phyloP scores from a whole-genome alignment of 2,113 vertebrate genomes.

The Hiodon alosoides region DNA sequence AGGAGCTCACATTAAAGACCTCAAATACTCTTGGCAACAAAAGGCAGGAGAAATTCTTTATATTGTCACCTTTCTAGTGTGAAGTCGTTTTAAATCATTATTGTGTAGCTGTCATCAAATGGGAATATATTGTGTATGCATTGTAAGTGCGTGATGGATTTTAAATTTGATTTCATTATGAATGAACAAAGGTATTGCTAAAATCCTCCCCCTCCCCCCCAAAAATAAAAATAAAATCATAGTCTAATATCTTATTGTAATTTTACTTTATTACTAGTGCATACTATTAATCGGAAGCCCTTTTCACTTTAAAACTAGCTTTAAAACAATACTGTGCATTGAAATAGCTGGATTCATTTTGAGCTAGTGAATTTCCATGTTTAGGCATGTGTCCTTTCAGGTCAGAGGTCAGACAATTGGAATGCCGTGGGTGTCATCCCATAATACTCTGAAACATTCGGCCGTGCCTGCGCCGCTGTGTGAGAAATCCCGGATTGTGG shows the following conservation, averaged over 20 bases:
- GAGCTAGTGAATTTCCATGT: slow-evolving; percentile 46
- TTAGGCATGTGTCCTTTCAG: slow-evolving; percentile 45
- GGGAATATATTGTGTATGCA: neutral
- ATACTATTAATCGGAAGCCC: too few relatives aligned
- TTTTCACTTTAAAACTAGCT: neutral
- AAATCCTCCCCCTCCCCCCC: too few relatives aligned
- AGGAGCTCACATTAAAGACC: slow-evolving; percentile 51
- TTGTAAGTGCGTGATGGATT: neutral
- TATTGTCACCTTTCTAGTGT: neutral
- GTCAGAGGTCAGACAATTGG: slow-evolving; percentile 66
- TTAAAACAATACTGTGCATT: neutral
- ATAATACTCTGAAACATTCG: slow-evolving; percentile 59
- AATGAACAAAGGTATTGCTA: too few relatives aligned
- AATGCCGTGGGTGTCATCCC: slow-evolving; percentile 70
- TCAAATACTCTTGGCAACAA: slow-evolving; percentile 33
- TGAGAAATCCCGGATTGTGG: slow-evolving; percentile 65
- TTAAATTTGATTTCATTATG: neutral
- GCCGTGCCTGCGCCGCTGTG: slow-evolving; percentile 42
- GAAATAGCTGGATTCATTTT: slow-evolving; percentile 36
- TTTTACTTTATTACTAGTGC: too few relatives aligned
- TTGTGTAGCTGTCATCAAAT: too few relatives aligned
- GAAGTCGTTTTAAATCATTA: too few relatives aligned
- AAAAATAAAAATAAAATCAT: too few relatives aligned
- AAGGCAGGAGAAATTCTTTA: neutral
- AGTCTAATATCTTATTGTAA: too few relatives aligned